Conservation (phyloP, 2,888 invertebrate species). For the Drosophila lacicola region DNA sequence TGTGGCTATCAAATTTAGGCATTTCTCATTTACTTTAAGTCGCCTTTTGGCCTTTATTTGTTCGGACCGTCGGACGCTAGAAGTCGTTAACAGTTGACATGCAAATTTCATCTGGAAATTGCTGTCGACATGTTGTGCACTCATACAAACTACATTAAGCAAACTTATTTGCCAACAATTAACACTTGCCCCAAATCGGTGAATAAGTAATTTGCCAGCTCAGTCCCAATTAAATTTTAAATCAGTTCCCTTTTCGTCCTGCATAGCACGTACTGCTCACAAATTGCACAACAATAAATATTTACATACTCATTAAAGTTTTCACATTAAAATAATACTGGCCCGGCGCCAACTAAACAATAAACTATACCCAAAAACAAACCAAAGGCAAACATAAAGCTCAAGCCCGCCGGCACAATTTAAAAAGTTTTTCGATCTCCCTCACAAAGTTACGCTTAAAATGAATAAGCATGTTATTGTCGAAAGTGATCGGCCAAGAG, state of each 20-base stretch:
- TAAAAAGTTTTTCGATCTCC: conserved; percentile 72
- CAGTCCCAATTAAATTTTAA: conserved; percentile 37
- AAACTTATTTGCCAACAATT: conserved; percentile 35
- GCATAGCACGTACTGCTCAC: conserved; percentile 2
- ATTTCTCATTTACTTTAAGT: conserved; percentile 33
- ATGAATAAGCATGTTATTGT: neutral
- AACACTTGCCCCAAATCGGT: conserved; percentile 32
- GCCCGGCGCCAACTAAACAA: conserved; percentile 29
- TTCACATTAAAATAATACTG: conserved; percentile 66
- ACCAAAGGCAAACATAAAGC: conserved; percentile 25
- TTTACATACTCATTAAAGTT: conserved; percentile 76
- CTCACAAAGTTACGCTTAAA: conserved; percentile 38
- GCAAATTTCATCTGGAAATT: conserved; percentile 22
- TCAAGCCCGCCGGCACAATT: conserved; percentile 28
- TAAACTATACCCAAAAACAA: conserved; percentile 51
- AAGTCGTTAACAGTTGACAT: conserved; percentile 37
- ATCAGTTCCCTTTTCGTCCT: neutral
- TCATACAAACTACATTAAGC: neutral
- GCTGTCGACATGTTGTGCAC: neutral
- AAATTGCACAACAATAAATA: conserved; percentile 69
- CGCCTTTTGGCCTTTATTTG: conserved; percentile 8
- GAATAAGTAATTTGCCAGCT: conserved; percentile 22
- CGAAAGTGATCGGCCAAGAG: neutral
- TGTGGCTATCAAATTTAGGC: conserved; percentile 31
- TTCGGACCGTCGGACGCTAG: neutral